Evolutionary conservation across 2,113 vertebrate species (phyloP).

Genomic region (human): DNA sequence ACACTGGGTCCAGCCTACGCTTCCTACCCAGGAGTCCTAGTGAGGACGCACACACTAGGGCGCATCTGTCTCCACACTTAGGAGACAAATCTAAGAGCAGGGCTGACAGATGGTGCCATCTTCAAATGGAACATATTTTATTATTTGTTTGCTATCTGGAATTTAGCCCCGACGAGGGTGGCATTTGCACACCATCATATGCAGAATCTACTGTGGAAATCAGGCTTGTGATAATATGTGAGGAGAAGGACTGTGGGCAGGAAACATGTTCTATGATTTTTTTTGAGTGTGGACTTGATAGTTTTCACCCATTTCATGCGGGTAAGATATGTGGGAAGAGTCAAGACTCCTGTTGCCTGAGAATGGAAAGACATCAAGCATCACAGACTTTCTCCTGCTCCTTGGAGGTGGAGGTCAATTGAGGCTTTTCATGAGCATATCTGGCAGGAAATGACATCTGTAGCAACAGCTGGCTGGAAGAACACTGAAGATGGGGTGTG

Average conservation of each 20-base stretch:
- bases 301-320: neutral
- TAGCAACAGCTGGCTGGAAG: slow-evolving; percentile 63
- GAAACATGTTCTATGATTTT: neutral
- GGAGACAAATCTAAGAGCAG: neutral
- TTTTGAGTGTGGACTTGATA: neutral
- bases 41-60: neutral
- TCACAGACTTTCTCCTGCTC: neutral
- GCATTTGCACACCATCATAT: neutral
- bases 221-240: neutral
- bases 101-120: neutral
- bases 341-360: too few relatives aligned
- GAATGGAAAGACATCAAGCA: neutral
- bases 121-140: neutral
- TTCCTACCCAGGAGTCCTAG: neutral
- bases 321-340: neutral
- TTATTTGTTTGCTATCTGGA: neutral
- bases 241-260: neutral
- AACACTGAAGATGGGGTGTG: neutral
- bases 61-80: neutral
- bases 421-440: slow-evolving; percentile 48
- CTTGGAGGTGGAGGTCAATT: slow-evolving; percentile 1
- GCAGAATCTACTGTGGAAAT: neutral
- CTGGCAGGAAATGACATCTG: slow-evolving; percentile 72
- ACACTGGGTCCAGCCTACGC: neutral
- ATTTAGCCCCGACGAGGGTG: neutral